Conservation (phyloP, 2,113 vertebrate species). For the Charina bottae region DNA sequence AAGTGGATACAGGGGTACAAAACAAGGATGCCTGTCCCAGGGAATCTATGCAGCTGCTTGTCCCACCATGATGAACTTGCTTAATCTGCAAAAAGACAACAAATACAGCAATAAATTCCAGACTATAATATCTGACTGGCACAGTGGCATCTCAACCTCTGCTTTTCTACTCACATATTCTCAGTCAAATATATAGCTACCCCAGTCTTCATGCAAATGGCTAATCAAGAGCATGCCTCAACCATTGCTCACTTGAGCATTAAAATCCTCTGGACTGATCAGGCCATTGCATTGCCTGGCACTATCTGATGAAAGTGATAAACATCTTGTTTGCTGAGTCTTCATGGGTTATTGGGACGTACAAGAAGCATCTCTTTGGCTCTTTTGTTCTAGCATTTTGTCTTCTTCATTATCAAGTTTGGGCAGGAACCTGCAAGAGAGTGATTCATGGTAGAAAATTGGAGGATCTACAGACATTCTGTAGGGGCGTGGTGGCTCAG, state of each 20-base stretch:
- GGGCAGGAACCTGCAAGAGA: conserved; percentile 76
- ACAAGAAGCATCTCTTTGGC: conserved; percentile 61
- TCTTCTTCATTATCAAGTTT: conserved; percentile 74
- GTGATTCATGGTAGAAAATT: not conserved
- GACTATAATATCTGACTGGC: not conserved
- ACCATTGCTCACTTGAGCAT: conserved; percentile 73
- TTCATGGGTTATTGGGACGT: conserved; percentile 66
- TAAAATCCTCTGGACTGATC: conserved; percentile 75
- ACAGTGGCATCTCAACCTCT: not conserved
- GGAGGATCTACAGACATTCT: not conserved
- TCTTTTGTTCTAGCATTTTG: conserved; percentile 62
- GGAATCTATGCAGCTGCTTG: conserved; percentile 74
- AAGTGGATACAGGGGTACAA: conserved; percentile 67
- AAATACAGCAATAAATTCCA: not conserved
- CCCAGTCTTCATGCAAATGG: not conserved
- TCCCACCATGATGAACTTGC: conserved; percentile 75
- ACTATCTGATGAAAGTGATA: conserved; percentile 75
- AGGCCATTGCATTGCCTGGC: conserved; percentile 71
- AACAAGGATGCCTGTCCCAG: conserved; percentile 75
- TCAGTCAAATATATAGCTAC: not conserved
- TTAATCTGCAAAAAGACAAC: conserved; percentile 72
- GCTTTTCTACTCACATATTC: not conserved
- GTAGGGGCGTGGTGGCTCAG: no score
- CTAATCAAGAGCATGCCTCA: not conserved
- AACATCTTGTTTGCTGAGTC: conserved; percentile 70